A percentile compares a stretch with the other conserved stretches of the same genome.
Evolutionary conservation across 2,888 invertebrate genomes (phyloP).

Genomic region (Phymatocera aterrima): DNA sequence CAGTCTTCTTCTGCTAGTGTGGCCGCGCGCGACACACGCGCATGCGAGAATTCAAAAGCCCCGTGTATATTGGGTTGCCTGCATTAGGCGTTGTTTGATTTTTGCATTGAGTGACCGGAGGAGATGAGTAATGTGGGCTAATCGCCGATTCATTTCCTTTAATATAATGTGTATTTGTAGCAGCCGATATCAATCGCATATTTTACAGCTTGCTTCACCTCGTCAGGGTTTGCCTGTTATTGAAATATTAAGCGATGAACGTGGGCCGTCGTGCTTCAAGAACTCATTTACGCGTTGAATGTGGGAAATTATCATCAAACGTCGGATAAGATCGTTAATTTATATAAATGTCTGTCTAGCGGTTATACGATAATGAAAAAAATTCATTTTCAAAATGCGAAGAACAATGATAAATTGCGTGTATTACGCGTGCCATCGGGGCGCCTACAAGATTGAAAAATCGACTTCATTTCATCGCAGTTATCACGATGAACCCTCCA

Average conservation of each 20-base stretch:
- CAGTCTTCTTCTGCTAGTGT: neutral
- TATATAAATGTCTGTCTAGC: neutral
- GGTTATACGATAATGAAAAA: neutral
- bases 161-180: slow-evolving; percentile 83
- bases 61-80: too few relatives aligned
- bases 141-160: slow-evolving; percentile 86
- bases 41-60: neutral
- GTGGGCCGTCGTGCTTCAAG: too few relatives aligned
- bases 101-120: too few relatives aligned
- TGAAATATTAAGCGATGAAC: neutral
- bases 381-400: too few relatives aligned
- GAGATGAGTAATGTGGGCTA: too few relatives aligned
- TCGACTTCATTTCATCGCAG: too few relatives aligned
- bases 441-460: too few relatives aligned
- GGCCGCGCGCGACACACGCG: neutral
- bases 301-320: neutral
- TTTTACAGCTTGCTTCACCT: slow-evolving; percentile 81
- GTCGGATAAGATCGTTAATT: neutral
- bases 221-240: slow-evolving; percentile 80
- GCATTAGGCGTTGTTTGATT: too few relatives aligned
- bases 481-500: slow-evolving; percentile 76
- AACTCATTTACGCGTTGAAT: neutral
- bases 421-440: too few relatives aligned
- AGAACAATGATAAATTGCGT: too few relatives aligned
- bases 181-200: slow-evolving; percentile 87